Conservation (phyloP, 2,888 invertebrate species). For the Carcina quercana region DNA sequence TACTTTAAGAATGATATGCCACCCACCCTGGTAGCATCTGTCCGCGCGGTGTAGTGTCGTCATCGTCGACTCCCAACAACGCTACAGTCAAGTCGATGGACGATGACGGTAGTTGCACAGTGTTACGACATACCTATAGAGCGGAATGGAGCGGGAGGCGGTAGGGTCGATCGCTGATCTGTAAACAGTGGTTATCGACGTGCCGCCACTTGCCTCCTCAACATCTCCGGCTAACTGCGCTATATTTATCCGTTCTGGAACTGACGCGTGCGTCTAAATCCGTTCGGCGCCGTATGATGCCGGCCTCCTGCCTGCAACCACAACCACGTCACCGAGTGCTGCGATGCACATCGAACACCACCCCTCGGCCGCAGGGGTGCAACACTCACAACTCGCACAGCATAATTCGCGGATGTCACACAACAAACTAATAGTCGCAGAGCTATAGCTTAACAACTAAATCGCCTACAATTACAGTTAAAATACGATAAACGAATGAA, state of each 20-base stretch:
- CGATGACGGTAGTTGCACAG: too few species aligned
- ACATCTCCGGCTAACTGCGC: constrained; percentile 63
- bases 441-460: constrained; percentile 27
- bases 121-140: constrained; percentile 60
- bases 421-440: constrained; percentile 36
- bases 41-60: too few species aligned
- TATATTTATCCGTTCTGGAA: constrained; percentile 69
- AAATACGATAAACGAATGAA: constrained; percentile 10
- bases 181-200: constrained; percentile 71
- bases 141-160: constrained; percentile 60
- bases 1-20: too few species aligned
- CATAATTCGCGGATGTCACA: constrained; percentile 47
- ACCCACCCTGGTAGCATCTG: too few species aligned
- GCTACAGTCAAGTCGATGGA: too few species aligned
- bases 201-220: constrained; percentile 65
- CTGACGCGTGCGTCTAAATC: constrained; percentile 66
- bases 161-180: constrained; percentile 66
- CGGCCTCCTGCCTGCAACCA: constrained; percentile 71
- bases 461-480: neutral
- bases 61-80: too few species aligned
- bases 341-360: constrained; percentile 32
- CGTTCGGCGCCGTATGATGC: constrained; percentile 64
- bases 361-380: constrained; percentile 33
- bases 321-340: constrained; percentile 55
- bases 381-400: constrained; percentile 45